These are phyloP conservation scores for Drosophila saltans DNA, from an alignment of 1,140 invertebrate genomes.

Conservation along the genomic window DNA sequence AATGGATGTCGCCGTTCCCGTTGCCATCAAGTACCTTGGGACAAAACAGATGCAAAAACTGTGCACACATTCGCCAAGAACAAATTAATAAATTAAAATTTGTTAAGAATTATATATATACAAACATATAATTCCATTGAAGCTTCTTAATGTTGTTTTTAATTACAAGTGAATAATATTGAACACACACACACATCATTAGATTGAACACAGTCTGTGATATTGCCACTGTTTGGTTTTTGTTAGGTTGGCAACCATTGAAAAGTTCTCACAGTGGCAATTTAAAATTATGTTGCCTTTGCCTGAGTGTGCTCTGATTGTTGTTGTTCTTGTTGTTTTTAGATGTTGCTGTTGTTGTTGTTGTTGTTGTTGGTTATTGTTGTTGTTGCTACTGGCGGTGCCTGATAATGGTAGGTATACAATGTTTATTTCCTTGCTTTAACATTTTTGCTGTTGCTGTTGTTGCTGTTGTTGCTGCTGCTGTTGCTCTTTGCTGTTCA, in stretches of 20 bases:
- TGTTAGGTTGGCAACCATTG: slow-evolving; percentile 48
- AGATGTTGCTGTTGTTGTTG: slow-evolving; percentile 45
- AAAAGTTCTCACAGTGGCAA: slow-evolving; percentile 72
- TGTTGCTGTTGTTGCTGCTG: slow-evolving; percentile 14
- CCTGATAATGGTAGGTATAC: slow-evolving; percentile 75
- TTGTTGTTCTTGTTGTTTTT: not conserved
- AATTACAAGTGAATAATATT: too few species aligned
- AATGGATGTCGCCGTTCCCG: slow-evolving; percentile 42
- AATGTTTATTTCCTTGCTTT: slow-evolving; percentile 79
- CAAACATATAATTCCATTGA: too few species aligned
- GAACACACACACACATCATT: too few species aligned
- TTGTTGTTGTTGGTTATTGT: slow-evolving; percentile 20
- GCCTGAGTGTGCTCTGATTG: slow-evolving; percentile 27
- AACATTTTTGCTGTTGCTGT: slow-evolving; percentile 55
- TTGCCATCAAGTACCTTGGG: slow-evolving; percentile 36
- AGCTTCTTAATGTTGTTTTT: too few species aligned
- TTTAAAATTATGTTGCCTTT: slow-evolving; percentile 74
- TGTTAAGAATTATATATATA: not conserved
- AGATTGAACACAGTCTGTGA: too few species aligned
- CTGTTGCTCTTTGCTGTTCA: slow-evolving; percentile 68
- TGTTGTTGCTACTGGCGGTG: slow-evolving; percentile 62
- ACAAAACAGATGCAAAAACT: not conserved
- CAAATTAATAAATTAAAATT: too few species aligned
- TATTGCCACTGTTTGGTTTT: slow-evolving; percentile 34
- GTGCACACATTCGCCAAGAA: not conserved